Percentiles rank a stretch among this genome's conserved stretches.
Evolutionary conservation across 2,888 invertebrate genomes (phyloP).

Genomic region (Julus scanicus): DNA sequence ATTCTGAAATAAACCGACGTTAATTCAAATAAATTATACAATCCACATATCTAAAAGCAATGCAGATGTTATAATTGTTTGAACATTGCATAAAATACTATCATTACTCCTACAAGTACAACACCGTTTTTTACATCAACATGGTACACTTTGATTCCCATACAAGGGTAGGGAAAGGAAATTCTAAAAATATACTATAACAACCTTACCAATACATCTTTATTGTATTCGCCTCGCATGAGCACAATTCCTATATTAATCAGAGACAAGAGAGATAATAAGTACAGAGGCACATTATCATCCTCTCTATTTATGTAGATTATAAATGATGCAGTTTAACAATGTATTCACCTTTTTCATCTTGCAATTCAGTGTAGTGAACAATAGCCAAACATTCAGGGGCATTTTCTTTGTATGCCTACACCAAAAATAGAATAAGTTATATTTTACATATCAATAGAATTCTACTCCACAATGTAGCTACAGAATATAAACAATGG

Average conservation of each 20-base stretch:
- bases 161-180: neutral
- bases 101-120: no score
- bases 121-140: no score
- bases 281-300: neutral
- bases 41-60: neutral
- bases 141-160: no score
- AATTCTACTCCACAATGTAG: neutral
- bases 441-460: conserved; percentile 1
- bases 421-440: conserved; percentile 58
- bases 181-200: neutral
- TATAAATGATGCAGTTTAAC: conserved; percentile 19
- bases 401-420: conserved; percentile 87
- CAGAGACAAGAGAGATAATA: conserved; percentile 6
- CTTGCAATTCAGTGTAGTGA: conserved; percentile 80
- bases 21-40: neutral
- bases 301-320: neutral
- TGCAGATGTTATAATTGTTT: neutral
- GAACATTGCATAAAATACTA: no score
- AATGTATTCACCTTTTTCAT: conserved; percentile 70
- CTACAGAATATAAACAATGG: no score
- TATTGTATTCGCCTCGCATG: conserved; percentile 88
- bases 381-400: conserved; percentile 85
- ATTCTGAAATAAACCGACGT: conserved; percentile 64
- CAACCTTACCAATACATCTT: conserved; percentile 62
- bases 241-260: conserved; percentile 72